Base-by-base conservation (phyloP, 2,888 invertebrate species). In the Clivina fossor region DNA sequence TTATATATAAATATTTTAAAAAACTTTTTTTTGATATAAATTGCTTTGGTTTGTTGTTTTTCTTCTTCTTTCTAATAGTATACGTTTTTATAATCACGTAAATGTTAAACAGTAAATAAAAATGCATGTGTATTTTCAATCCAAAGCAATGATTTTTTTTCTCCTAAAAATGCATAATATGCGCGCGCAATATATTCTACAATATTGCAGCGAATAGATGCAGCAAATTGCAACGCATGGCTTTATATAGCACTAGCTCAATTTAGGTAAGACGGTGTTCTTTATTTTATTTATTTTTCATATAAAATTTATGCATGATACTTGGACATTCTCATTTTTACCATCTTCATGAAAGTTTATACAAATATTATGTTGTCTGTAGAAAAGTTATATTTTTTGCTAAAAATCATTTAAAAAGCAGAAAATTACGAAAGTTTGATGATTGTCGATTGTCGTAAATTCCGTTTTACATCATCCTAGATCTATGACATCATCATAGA, bases 1-100 rank as follows among this genome's bases (percentile, higher is more conserved):
- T 51, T 9, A 3, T 56, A 50, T 58, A 58, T 48, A 53, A 51
- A 32, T 61, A 28, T 58, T 63, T 56, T 47, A 56, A 28, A 48
- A 61, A 54, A 50, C 55, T 58, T 51, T 51, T 55, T 9, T 49
- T 51, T 48, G 26, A 30, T 38, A 2, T 11, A 30, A 13, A 26
- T 30, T 30, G 4, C 2, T 30, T 30, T 11, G 3, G 30, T 30
- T 30, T 30, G n/a, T 11, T 7, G 11, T 30, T 11, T 30, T 11
- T 30, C 13, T 30, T 11, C 13, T 30, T 13, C n/a, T 30, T 9
- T 30, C 13, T 30, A 30, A 9, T 3, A 11, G 9, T 30, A 13
- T 30, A 30, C 3, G 30, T 2, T 11, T 30, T 30, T 13, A 30
- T 30, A 30, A 9, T 30, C 9, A 30, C 30, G 11, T 30, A 30